Evolutionary conservation across 1,140 invertebrate species (phyloP).

Genomic region (Drosophila setifemur): DNA sequence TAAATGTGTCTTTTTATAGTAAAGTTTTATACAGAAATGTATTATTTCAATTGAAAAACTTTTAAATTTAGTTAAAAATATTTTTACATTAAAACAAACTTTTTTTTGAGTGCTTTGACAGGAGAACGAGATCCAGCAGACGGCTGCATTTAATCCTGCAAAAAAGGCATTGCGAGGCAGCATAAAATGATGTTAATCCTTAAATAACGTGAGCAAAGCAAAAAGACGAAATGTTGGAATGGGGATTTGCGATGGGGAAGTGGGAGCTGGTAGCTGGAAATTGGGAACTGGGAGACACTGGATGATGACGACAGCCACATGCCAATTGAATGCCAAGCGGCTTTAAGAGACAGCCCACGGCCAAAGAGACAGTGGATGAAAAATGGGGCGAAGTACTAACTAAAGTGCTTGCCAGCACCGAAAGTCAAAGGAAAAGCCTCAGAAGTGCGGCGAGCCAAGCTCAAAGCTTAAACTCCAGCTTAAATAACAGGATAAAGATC

Average conservation of each 20-base stretch:
- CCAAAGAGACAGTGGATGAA: constrained; percentile 17
- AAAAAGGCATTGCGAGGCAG: constrained; percentile 76
- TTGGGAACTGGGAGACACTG: constrained; percentile 9
- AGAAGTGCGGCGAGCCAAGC: not conserved
- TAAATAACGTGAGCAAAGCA: constrained; percentile 67
- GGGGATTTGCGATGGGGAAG: not conserved
- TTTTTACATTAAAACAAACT: not conserved
- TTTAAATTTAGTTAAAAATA: not conserved
- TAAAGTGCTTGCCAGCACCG: constrained; percentile 1
- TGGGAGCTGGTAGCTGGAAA: not conserved
- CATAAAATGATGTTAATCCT: constrained; percentile 79
- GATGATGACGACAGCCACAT: constrained; percentile 73
- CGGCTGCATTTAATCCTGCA: constrained; percentile 76
- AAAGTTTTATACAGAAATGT: too few species aligned
- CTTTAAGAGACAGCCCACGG: constrained; percentile 55
- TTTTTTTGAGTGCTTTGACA: constrained; percentile 3
- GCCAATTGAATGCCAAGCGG: constrained; percentile 77
- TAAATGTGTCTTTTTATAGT: too few species aligned
- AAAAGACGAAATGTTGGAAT: constrained; percentile 6
- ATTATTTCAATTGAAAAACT: not conserved
- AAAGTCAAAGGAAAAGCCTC: constrained; percentile 25
- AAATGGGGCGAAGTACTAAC: constrained; percentile 17
- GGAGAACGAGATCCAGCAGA: constrained; percentile 24
- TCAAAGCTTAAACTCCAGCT: constrained; percentile 19
- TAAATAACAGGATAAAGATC: constrained; percentile 33